A percentile compares a stretch with the other conserved stretches of the same genome.
phyloP scores from a whole-genome alignment of 2,888 invertebrate species.

The Meghimatium bilineatum region DNA sequence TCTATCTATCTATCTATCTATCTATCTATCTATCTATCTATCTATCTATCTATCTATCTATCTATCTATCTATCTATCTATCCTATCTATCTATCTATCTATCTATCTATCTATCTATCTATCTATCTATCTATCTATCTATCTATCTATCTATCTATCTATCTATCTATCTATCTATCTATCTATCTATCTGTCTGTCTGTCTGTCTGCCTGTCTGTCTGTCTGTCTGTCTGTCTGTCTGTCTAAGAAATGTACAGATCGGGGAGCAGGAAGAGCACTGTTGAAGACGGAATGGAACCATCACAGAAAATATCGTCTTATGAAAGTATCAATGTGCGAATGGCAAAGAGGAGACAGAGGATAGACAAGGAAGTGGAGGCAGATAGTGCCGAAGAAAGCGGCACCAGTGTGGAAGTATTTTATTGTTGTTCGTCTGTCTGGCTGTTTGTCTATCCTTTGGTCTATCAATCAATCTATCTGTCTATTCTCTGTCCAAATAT shows the following conservation, averaged over 20 bases:
- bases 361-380: no score
- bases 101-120: background rate
- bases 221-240: background rate
- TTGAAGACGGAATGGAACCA: no score
- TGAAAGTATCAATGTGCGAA: no score
- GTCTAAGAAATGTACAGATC: no score
- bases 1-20: slow-evolving; percentile 15
- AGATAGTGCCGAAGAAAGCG: no score
- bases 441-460: background rate
- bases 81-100: background rate
- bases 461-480: background rate
- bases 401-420: no score
- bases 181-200: background rate
- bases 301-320: no score
- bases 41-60: background rate
- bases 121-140: background rate
- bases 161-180: background rate
- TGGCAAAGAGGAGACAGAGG: no score
- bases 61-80: slow-evolving; percentile 11
- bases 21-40: slow-evolving; percentile 35
- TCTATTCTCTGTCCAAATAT: background rate
- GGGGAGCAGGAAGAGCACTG: no score
- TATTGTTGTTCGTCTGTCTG: background rate
- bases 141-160: slow-evolving; percentile 7
- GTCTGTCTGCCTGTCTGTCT: slow-evolving; percentile 11